Evolutionary conservation across 1,140 invertebrate species (phyloP).

Genomic region (Steinernema khuongi): DNA sequence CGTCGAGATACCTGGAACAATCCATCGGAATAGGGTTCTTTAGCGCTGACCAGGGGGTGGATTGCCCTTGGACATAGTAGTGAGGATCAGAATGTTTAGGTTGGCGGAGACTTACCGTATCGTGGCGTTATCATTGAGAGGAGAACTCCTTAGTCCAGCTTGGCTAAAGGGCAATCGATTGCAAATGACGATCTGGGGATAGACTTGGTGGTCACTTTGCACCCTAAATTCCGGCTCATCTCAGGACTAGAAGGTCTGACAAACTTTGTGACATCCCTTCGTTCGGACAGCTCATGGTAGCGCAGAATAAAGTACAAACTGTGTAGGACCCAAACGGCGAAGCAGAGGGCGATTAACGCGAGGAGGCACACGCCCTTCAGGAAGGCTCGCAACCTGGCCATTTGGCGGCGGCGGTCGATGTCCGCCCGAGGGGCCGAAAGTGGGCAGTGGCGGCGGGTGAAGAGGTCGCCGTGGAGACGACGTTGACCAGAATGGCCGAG

Average conservation of each 20-base stretch:
- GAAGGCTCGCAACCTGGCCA: conserved; percentile 6
- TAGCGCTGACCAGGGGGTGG: neutral
- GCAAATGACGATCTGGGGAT: conserved; percentile 31
- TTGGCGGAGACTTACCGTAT: conserved; percentile 26
- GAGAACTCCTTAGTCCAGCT: conserved; percentile 27
- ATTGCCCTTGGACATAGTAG: no score
- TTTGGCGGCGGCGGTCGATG: conserved; percentile 2
- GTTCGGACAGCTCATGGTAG: conserved; percentile 23
- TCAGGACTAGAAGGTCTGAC: neutral
- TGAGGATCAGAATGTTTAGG: no score
- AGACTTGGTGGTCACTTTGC: conserved; percentile 20
- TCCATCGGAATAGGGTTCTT: neutral
- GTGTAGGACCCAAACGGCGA: conserved; percentile 29
- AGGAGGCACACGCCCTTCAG: conserved; percentile 14
- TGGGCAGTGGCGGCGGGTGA: neutral
- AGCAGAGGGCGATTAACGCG: conserved; percentile 25
- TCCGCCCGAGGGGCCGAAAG: neutral
- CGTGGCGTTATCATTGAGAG: conserved; percentile 23
- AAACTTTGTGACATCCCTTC: conserved; percentile 27
- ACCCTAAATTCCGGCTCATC: conserved; percentile 19
- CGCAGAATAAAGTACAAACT: conserved; percentile 33
- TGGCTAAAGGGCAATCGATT: conserved; percentile 36
- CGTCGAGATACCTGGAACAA: conserved; percentile 28
- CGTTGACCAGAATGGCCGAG: neutral
- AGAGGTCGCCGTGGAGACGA: neutral